Percentiles rank a stretch among this genome's conserved stretches.
These are phyloP conservation scores for Gymnorhina tibicen DNA, from an alignment of 2,113 vertebrate species.

Conservation along the genomic window DNA sequence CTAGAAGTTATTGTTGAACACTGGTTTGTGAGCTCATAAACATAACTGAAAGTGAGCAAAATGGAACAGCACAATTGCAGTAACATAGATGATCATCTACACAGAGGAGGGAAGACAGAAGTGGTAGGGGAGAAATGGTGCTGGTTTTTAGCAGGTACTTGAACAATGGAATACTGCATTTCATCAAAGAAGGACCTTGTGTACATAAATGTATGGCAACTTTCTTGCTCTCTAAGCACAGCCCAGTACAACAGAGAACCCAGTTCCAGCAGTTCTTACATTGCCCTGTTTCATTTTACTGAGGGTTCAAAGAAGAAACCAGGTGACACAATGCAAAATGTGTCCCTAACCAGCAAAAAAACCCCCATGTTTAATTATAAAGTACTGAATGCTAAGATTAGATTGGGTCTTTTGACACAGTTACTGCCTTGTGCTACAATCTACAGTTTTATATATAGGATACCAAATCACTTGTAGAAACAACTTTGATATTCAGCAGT, in stretches of 20 bases:
- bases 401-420: background rate
- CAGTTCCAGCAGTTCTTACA: background rate
- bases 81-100: background rate
- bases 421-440: background rate
- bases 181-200: background rate
- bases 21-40: background rate
- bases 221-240: background rate
- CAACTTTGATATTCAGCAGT: background rate
- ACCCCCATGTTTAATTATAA: rapidly evolving
- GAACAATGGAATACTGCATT: background rate
- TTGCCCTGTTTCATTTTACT: background rate
- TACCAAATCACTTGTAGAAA: background rate
- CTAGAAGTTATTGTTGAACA: background rate
- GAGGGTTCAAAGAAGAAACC: background rate
- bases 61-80: background rate
- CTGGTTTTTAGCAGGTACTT: background rate
- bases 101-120: background rate
- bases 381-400: background rate
- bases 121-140: background rate
- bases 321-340: background rate
- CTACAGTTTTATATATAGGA: background rate
- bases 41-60: background rate
- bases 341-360: background rate
- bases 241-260: background rate
- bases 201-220: background rate